Base-by-base conservation (phyloP, 2,797 vertebrate genomes). In the Tiaroga cobitis region DNA sequence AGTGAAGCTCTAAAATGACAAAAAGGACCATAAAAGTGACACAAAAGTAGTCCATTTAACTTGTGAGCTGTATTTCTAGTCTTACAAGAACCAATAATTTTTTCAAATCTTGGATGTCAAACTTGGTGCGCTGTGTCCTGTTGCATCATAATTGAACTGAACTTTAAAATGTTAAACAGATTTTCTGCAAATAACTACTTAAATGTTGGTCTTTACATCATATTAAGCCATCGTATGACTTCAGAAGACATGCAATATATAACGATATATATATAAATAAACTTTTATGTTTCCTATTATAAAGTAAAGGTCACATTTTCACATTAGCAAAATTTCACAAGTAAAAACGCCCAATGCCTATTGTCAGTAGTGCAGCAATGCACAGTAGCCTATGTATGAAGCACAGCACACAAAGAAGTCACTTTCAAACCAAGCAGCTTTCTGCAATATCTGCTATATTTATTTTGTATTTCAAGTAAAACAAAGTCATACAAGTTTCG, bases 1-100 rank as follows among this genome's bases (percentile, higher is more conserved):
- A 29, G 39, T 43, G n/a, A 46, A 79, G 77, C n/a, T 79, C n/a
- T 63, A 77, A 77, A 77, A 39, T 76, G 51, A 76, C 32, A 56
- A 39, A 76, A 37, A 39, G 34, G 21, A 10, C 7, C 51, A 77
- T 39, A 37, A 59, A 41, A 61, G 37, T 29, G 56, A 43, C 24
- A 78, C 34, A 61, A 61, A 63, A 61, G 24, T 41, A 19, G 49
- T 34, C 10, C 29, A 37, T 37, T 24, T 65, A 39, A 29, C 15
- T 41, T 46, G 15, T 59, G n/a, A 26, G 39, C n/a, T 79, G 5
- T 79, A 65, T 46, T 46, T 65, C 24, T 63, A 61, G 18, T n/a
- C 49, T 75, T 39, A 39, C 19, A 69, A 69, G 67, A 69, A 24
- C 19, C 19, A 39, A 13, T 69, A 39, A 4, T 34, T 5, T 39